Percentiles rank a stretch among this genome's conserved stretches.
Conservation (phyloP, 1,140 invertebrate genomes). For the Brachionus plicatilis region DNA sequence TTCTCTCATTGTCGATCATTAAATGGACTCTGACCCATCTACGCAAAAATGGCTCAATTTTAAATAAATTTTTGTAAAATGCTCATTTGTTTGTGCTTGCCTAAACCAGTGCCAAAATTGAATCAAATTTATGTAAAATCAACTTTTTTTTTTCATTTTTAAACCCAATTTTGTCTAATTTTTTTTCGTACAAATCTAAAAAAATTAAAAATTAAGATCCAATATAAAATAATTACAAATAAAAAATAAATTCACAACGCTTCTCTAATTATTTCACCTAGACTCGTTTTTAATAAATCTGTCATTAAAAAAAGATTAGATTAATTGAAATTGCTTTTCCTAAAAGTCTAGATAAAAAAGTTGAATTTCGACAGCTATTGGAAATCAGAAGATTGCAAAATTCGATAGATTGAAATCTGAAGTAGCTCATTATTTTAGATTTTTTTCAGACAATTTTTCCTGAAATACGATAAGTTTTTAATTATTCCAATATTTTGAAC, state of each 20-base stretch:
- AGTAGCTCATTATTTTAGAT: not conserved
- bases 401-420: not conserved
- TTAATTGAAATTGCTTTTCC: not conserved
- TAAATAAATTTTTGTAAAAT: no score
- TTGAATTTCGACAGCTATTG: not conserved
- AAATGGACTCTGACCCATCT: not conserved
- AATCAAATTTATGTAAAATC: no score
- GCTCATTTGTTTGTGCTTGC: no score
- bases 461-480: conserved; percentile 15
- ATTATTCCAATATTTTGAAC: conserved; percentile 15
- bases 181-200: no score
- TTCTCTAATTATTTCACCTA: not conserved
- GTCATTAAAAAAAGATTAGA: not conserved
- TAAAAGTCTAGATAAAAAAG: not conserved
- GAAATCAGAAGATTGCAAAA: not conserved
- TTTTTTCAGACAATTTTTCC: not conserved
- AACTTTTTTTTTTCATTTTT: no score
- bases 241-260: no score
- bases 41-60: not conserved
- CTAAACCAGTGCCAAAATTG: no score
- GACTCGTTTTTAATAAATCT: not conserved
- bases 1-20: not conserved
- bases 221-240: no score
- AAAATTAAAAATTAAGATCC: no score
- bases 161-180: no score